Percentiles rank a stretch among this genome's conserved stretches.
These are phyloP conservation scores for Oikopleura dioica DNA, from an alignment of 23 tunicate genomes.

Conservation along the genomic window DNA sequence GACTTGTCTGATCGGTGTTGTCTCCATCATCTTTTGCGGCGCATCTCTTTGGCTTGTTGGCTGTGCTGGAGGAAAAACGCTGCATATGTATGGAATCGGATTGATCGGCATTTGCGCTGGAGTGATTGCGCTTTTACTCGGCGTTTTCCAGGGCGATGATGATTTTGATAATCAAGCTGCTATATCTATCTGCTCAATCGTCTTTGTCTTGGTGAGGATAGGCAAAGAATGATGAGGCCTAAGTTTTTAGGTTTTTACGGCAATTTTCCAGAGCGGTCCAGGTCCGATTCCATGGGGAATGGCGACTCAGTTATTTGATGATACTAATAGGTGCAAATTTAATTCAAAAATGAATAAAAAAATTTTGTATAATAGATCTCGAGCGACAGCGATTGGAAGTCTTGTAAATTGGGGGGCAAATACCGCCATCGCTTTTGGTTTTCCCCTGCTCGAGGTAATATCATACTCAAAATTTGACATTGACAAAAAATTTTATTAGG, in stretches of 20 bases:
- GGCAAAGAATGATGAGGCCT: no score
- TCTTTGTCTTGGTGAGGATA: constrained; percentile 28
- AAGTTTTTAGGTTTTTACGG: constrained; percentile 27
- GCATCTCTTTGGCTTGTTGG: constrained; percentile 26
- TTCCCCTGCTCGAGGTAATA: constrained; percentile 28
- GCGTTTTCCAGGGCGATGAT: constrained; percentile 15
- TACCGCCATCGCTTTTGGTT: constrained; percentile 28
- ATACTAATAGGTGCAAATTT: no score
- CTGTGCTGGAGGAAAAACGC: constrained; percentile 24
- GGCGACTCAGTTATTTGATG: no score
- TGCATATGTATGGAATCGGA: constrained; percentile 29
- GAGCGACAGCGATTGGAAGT: constrained; percentile 47
- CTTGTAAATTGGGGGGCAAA: constrained; percentile 47
- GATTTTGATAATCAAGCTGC: background rate
- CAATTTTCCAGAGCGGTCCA: constrained; percentile 46
- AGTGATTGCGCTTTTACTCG: constrained; percentile 22
- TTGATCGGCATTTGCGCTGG: no score
- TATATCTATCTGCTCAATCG: constrained; percentile 15
- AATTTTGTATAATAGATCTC: constrained; percentile 22
- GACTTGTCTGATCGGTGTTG: constrained; percentile 36
- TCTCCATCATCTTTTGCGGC: constrained; percentile 21
- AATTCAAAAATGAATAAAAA: no score
- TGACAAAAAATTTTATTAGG: no score
- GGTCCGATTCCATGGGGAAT: constrained; percentile 84
- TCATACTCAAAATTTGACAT: no score